phyloP scores from a whole-genome alignment of 2,113 vertebrate genomes.

The Xiphias gladius region DNA sequence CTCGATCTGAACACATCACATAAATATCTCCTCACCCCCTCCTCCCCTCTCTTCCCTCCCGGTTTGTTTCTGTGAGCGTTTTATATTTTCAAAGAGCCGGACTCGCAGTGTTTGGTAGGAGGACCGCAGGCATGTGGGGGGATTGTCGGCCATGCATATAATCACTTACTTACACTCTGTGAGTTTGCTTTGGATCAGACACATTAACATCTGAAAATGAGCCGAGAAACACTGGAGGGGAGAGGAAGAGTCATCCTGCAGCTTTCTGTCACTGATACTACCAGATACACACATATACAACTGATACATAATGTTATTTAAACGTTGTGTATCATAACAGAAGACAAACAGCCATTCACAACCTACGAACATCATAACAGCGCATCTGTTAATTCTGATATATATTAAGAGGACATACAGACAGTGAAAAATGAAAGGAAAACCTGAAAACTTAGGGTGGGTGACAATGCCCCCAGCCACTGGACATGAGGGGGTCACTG shows the following conservation, averaged over 20 bases:
- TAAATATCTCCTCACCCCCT: too few species aligned
- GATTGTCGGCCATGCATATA: slow-evolving; percentile 92
- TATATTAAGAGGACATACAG: too few species aligned
- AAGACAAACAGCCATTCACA: too few species aligned
- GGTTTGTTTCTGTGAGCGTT: slow-evolving; percentile 84
- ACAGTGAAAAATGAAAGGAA: too few species aligned
- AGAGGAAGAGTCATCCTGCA: slow-evolving; percentile 83
- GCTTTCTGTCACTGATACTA: slow-evolving; percentile 45
- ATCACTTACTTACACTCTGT: slow-evolving; percentile 93
- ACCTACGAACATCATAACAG: too few species aligned
- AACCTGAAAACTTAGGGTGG: too few species aligned
- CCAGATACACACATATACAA: not conserved
- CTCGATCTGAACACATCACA: not conserved
- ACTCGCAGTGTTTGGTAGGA: slow-evolving; percentile 86
- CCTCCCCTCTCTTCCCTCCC: too few species aligned
- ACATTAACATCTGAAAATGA: slow-evolving; percentile 95
- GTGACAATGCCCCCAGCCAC: too few species aligned
- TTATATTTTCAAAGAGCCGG: slow-evolving; percentile 82
- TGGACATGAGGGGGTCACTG: too few species aligned
- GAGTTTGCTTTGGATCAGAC: slow-evolving; percentile 90
- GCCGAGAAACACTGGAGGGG: slow-evolving; percentile 90
- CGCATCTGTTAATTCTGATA: too few species aligned
- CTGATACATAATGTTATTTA: too few species aligned
- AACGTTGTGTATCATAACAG: too few species aligned
- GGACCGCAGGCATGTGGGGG: slow-evolving; percentile 88